Conservation (phyloP, 2,113 vertebrate genomes). For the Platycercus adscitus region DNA sequence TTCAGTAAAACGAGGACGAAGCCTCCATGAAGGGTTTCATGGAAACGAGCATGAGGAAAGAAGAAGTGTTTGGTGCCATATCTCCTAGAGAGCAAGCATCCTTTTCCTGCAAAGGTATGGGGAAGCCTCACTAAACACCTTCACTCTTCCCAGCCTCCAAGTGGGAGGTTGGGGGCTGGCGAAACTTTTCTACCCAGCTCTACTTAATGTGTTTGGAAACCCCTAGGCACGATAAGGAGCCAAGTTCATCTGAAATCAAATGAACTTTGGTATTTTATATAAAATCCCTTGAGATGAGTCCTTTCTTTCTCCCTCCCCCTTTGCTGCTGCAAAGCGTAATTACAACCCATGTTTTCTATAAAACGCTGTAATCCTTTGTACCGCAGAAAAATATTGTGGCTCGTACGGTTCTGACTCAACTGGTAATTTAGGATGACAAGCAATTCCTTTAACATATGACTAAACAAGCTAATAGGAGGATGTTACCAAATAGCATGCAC, state of each 20-base stretch:
- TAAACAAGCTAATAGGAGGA: constrained; percentile 56
- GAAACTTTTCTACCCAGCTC: neutral
- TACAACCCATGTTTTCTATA: neutral
- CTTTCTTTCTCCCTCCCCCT: neutral
- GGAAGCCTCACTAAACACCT: neutral
- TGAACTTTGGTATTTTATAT: neutral
- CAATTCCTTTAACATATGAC: constrained; percentile 39
- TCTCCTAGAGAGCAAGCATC: neutral
- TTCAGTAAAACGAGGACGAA: neutral
- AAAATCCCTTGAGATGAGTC: neutral
- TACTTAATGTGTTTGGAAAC: neutral
- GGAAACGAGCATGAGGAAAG: neutral
- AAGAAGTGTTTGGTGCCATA: neutral
- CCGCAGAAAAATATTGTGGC: constrained; percentile 31
- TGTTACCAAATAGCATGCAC: constrained; percentile 39
- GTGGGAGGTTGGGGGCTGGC: neutral
- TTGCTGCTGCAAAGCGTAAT: neutral
- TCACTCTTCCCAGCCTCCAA: neutral
- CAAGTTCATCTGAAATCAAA: neutral
- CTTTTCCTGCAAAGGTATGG: neutral
- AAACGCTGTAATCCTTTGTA: neutral
- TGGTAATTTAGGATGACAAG: constrained; percentile 45
- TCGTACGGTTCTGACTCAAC: constrained; percentile 31
- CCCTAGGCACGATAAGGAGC: neutral
- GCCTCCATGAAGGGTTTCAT: neutral